Evolutionary conservation across 2,888 invertebrate genomes (phyloP).

Genomic region (Scaptomyza cyrtandrae): DNA sequence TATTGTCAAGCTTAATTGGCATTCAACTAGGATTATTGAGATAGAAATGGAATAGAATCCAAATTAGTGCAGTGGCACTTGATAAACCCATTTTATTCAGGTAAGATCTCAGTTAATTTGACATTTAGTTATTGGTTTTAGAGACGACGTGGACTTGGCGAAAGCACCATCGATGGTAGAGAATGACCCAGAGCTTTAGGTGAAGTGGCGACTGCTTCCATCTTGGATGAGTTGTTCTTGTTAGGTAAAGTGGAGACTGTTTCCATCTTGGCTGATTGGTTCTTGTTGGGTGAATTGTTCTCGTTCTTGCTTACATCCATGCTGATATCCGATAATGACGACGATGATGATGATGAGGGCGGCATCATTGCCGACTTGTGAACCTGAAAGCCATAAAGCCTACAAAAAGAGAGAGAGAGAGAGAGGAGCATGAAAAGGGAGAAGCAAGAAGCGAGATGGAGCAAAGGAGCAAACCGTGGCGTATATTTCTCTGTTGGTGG

Average conservation of each 20-base stretch:
- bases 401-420: constrained; percentile 10
- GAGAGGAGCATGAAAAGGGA: not conserved
- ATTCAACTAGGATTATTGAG: not conserved
- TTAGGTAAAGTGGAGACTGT: not conserved
- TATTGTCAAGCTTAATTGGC: not conserved
- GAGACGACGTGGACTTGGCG: not conserved
- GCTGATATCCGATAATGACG: not conserved
- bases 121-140: not conserved
- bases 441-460: no score
- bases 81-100: not conserved
- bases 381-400: constrained; percentile 58
- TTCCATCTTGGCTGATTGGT: not conserved
- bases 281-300: not conserved
- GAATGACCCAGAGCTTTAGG: not conserved
- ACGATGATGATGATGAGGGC: not conserved
- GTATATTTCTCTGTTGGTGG: constrained; percentile 44
- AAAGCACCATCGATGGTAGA: not conserved
- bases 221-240: not conserved
- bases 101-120: not conserved
- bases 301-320: not conserved
- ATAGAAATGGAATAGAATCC: not conserved
- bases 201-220: not conserved
- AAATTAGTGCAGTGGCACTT: not conserved
- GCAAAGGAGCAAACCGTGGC: constrained; percentile 51
- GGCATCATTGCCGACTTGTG: constrained; percentile 47